phyloP scores from a whole-genome alignment of 2,797 vertebrate genomes.

The Lepidocolaptes lacrymiger region DNA sequence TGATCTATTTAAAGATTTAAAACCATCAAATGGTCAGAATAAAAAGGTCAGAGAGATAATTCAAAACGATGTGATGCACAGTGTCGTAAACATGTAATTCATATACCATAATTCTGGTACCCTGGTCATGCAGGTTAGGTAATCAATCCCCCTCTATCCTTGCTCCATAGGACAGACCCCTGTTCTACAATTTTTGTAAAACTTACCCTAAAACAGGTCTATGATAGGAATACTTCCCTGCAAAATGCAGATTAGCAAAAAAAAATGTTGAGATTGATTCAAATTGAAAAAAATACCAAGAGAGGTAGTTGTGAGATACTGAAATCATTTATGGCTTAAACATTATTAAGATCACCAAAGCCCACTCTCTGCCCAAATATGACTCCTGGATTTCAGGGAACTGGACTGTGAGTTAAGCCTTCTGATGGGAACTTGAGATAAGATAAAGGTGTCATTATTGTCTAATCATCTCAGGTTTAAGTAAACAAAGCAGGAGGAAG shows the following conservation, averaged over 20 bases:
- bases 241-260: background rate
- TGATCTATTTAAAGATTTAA: background rate
- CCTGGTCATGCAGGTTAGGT: background rate
- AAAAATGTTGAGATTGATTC: background rate
- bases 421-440: background rate
- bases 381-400: background rate
- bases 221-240: background rate
- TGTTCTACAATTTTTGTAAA: background rate
- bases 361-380: background rate
- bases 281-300: background rate
- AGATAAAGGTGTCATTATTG: background rate
- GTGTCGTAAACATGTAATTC: background rate
- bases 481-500: background rate
- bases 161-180: background rate
- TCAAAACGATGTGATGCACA: accelerated
- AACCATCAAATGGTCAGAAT: background rate
- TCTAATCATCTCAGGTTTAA: background rate
- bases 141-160: background rate
- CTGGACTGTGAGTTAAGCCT: background rate
- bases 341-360: background rate
- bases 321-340: background rate
- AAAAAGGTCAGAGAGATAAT: background rate
- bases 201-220: background rate
- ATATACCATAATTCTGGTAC: background rate
- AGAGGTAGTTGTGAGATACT: background rate